Conservation (phyloP, 2,888 invertebrate species). For the Acrobasis consociella region DNA sequence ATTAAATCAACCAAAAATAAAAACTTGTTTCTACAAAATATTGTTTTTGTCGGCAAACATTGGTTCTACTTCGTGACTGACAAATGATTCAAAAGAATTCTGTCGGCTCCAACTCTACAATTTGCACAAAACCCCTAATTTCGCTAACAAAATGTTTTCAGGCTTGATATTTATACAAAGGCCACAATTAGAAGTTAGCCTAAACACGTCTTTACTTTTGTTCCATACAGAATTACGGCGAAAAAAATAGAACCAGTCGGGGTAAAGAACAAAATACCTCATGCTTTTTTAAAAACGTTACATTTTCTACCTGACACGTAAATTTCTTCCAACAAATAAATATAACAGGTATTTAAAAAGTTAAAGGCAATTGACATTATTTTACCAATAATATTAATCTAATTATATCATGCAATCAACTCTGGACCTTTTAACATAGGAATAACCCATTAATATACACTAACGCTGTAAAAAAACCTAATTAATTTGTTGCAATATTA, state of each 20-base stretch:
- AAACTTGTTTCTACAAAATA: slow-evolving; percentile 31
- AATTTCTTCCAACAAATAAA: too few species aligned
- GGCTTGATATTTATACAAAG: slow-evolving; percentile 7
- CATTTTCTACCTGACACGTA: too few species aligned
- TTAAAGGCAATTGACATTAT: too few species aligned
- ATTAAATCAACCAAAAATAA: slow-evolving; percentile 17
- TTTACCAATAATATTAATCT: too few species aligned
- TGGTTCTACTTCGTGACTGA: slow-evolving; percentile 46
- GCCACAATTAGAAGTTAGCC: too few species aligned
- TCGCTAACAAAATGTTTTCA: slow-evolving; percentile 21
- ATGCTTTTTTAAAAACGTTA: too few species aligned
- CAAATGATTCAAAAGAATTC: slow-evolving; percentile 37
- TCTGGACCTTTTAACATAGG: neutral
- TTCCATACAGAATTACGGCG: neutral
- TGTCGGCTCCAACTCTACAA: slow-evolving; percentile 36
- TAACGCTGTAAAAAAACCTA: too few species aligned
- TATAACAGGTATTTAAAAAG: too few species aligned
- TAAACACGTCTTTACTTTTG: neutral
- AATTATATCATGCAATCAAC: neutral
- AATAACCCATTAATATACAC: neutral
- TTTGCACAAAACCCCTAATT: slow-evolving; percentile 28
- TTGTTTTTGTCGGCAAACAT: slow-evolving; percentile 1
- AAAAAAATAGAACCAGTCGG: too few species aligned
- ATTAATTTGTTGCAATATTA: too few species aligned
- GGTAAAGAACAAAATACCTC: too few species aligned